These are phyloP conservation scores for Dryoscopus gambensis DNA, from an alignment of 2,113 vertebrate species.

Conservation along the genomic window DNA sequence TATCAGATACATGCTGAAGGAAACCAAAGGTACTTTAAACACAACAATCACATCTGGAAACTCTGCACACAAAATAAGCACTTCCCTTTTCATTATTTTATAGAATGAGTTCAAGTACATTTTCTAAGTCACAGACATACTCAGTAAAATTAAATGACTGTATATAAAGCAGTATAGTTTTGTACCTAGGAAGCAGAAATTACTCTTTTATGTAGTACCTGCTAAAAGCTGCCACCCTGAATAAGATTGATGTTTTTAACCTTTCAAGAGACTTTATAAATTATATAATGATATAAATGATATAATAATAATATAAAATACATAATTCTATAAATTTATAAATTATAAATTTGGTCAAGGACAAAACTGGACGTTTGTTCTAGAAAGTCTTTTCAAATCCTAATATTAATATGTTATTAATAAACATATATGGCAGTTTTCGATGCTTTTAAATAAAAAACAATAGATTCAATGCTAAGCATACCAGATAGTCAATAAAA, in stretches of 20 bases:
- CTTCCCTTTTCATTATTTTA: neutral
- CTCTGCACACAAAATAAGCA: neutral
- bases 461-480: neutral
- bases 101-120: neutral
- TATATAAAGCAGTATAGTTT: neutral
- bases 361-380: neutral
- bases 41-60: neutral
- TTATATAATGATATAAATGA: no score
- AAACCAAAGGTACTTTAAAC: neutral
- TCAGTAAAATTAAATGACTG: slow-evolving; percentile 6
- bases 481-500: neutral
- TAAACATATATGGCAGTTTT: neutral
- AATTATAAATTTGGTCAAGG: neutral
- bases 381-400: neutral
- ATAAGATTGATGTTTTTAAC: neutral
- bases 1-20: neutral
- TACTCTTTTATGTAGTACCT: neutral
- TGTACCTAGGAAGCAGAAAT: neutral
- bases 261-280: neutral
- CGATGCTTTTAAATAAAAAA: neutral
- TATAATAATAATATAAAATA: no score
- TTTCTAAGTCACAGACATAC: neutral
- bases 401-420: neutral
- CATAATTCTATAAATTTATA: neutral
- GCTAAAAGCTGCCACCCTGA: neutral